phyloP scores from a whole-genome alignment of 2,113 vertebrate species.

The Nothobranchius kuhntae region DNA sequence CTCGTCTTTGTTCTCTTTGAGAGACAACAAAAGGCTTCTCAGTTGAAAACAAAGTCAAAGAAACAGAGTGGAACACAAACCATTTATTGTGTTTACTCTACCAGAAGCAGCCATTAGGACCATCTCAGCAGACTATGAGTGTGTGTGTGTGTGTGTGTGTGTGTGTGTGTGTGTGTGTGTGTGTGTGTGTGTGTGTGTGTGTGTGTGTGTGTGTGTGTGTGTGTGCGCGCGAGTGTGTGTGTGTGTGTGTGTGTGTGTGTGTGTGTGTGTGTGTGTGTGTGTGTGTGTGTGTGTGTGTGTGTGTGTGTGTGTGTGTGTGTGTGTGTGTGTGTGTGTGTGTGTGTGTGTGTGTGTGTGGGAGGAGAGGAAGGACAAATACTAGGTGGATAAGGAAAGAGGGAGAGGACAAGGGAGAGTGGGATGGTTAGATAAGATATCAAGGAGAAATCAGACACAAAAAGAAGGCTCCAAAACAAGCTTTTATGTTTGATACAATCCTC shows the following conservation, averaged over 20 bases:
- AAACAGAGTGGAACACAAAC: constrained; percentile 51
- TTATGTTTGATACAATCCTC: neutral
- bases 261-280: constrained; percentile 2
- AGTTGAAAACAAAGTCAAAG: constrained; percentile 57
- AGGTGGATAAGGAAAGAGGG: constrained; percentile 11
- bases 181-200: constrained; percentile 9
- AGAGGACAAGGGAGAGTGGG: constrained; percentile 19
- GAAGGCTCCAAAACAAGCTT: neutral
- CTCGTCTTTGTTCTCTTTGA: constrained; percentile 2
- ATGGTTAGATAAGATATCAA: constrained; percentile 32
- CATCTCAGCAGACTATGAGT: constrained; percentile 16
- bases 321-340: constrained; percentile 1
- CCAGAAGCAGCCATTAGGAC: constrained; percentile 52
- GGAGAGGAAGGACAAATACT: constrained; percentile 23
- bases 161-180: constrained; percentile 4
- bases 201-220: constrained; percentile 10
- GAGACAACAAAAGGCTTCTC: constrained; percentile 47
- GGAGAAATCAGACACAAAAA: constrained; percentile 3
- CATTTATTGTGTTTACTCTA: constrained; percentile 65
- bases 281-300: neutral
- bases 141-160: constrained; percentile 13
- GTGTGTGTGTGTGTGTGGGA: constrained; percentile 26
- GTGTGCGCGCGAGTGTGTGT: neutral
- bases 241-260: constrained; percentile 7
- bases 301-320: no score